Evolutionary conservation across 2,888 invertebrate genomes (phyloP), one percentile per base, ranked within the genome.

Genomic region (Chrysolina haemoptera): DNA sequence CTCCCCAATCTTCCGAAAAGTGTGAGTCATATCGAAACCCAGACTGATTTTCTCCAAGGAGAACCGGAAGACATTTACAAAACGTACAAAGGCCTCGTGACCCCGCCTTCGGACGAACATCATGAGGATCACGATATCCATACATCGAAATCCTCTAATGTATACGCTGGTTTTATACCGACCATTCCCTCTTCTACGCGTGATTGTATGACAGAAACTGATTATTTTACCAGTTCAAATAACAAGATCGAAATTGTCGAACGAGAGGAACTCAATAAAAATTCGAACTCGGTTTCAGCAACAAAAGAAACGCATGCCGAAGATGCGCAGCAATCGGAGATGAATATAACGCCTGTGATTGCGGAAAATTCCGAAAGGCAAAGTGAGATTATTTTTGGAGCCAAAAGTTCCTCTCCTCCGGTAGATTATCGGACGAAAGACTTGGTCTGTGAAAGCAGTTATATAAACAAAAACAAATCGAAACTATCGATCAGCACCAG

Each of bases 91-190:
- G 80, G 77, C 43, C 59, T 82, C 16, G 74, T 74, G 41, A 82
- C 80, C 6, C 80, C 81, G n/a, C 80, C 81, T 46, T 79, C 78
- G 8, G 80, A 82, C 40, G 70, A 76, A 27, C 78, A 71, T 27
- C 50, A 40, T 12, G 67, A 67, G 10, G 67, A 53, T 53, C 16
- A 27, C 35, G 50, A 50, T 16, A 27, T 66, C 41, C 50, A 50
- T 16, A 14, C n/a, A 18, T 20, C 46, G 2, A 35, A 66, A 18
- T 50, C 22, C 3, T 27, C 59, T 59, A 66, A 66, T 50, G 50
- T 66, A 1, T 66, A 66, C 22, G n/a, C 66, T n/a, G 22, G 11
- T 35, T 35, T 66, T 35, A 43, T 65, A 0, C 64, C 64, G 27
- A 43, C 8, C 10, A 50, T 27, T 2, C 16, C 48, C 11, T 50